Conservation (phyloP, 2,888 invertebrate species). For the Steinernema carpocapsae region DNA sequence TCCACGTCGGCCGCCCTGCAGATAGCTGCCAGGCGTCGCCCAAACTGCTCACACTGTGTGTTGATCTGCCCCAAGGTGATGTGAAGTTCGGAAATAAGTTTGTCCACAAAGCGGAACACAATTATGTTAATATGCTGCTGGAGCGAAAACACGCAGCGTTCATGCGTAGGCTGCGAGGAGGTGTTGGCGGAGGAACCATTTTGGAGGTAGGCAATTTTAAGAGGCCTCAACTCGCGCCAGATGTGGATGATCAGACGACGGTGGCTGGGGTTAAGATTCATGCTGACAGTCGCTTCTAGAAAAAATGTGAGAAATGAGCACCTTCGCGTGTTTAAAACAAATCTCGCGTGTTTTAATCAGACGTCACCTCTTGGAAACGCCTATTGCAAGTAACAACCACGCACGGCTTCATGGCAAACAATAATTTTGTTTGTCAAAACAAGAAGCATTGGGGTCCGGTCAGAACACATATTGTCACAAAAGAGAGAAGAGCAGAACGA, state of each 20-base stretch:
- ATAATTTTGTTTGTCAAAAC: too few species aligned
- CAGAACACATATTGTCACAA: too few species aligned
- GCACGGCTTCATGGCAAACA: too few species aligned
- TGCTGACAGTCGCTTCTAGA: neutral
- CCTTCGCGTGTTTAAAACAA: too few species aligned
- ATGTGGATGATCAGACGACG: constrained; percentile 21
- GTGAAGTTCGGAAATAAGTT: constrained; percentile 41
- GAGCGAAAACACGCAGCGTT: neutral
- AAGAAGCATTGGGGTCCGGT: too few species aligned
- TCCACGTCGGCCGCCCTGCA: constrained; percentile 48
- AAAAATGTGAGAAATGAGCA: neutral
- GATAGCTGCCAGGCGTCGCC: constrained; percentile 46
- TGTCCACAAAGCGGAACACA: constrained; percentile 47
- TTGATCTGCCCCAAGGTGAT: constrained; percentile 34
- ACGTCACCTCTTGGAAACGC: too few species aligned
- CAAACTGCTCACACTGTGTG: constrained; percentile 43
- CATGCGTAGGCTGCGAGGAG: neutral
- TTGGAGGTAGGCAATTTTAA: constrained; percentile 14
- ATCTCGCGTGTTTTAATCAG: too few species aligned
- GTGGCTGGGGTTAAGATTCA: constrained; percentile 27
- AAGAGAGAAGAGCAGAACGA: too few species aligned
- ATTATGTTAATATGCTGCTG: constrained; percentile 49
- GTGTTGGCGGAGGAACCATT: neutral
- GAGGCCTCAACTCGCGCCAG: constrained; percentile 21
- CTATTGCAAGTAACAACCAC: too few species aligned